Evolutionary conservation across 2,113 vertebrate species (phyloP).

Genomic region (Motacilla alba): DNA sequence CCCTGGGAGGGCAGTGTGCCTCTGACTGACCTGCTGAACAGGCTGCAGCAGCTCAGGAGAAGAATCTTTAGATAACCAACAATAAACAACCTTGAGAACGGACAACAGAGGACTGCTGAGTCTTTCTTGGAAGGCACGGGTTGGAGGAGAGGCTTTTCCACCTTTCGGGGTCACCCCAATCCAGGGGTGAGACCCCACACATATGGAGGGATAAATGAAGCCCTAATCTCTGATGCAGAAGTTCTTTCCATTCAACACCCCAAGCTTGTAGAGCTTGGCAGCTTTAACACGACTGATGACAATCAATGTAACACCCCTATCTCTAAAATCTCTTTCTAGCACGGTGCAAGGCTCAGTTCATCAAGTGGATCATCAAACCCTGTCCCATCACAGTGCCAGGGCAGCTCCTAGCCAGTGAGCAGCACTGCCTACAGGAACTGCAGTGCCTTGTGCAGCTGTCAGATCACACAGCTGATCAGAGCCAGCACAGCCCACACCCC

Average conservation of each 20-base stretch:
- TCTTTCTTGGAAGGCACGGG: too few relatives aligned
- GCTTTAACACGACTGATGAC: background rate
- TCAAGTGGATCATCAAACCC: background rate
- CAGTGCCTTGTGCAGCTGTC: background rate
- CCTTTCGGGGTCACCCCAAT: too few relatives aligned
- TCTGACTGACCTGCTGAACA: too few relatives aligned
- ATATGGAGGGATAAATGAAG: accelerated
- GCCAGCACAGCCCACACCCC: background rate
- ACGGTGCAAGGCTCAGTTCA: background rate
- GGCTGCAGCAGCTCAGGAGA: too few relatives aligned
- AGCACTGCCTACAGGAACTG: background rate
- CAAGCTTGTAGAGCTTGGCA: background rate
- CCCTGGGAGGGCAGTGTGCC: too few relatives aligned
- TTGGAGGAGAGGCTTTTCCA: too few relatives aligned
- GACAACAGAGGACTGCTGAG: too few relatives aligned
- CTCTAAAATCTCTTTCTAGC: background rate
- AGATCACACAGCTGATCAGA: background rate
- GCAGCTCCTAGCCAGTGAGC: background rate
- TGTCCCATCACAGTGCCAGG: background rate
- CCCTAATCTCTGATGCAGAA: background rate
- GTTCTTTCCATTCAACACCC: background rate
- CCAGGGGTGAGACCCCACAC: too few relatives aligned
- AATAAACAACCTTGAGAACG: too few relatives aligned
- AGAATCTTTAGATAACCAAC: too few relatives aligned
- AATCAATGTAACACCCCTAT: background rate